phyloP scores from a whole-genome alignment of 2,888 invertebrate genomes.

The Tinea semifulvella region DNA sequence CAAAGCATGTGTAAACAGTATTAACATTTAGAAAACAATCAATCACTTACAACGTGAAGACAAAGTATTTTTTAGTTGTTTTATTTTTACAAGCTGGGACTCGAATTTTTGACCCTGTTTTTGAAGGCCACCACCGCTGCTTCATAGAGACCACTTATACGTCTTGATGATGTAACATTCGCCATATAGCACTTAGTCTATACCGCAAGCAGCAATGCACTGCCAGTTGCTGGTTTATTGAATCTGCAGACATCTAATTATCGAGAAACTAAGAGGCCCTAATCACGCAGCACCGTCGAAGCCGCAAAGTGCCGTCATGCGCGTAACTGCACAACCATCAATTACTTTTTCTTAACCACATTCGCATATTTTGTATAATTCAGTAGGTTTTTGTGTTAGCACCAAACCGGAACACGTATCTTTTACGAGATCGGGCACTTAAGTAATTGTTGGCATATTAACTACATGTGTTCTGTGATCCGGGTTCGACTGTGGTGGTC shows the following conservation, averaged over 20 bases:
- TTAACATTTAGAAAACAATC: too few relatives aligned
- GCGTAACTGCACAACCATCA: conserved; percentile 23
- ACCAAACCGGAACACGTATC: conserved; percentile 12
- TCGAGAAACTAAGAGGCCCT: conserved; percentile 6
- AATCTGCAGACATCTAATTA: conserved; percentile 7
- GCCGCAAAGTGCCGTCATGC: conserved; percentile 22
- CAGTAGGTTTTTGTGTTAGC: conserved; percentile 7
- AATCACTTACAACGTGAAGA: too few relatives aligned
- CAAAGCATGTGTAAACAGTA: too few relatives aligned
- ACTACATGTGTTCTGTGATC: neutral
- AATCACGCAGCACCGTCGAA: neutral
- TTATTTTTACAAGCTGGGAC: too few relatives aligned
- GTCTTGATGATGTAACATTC: too few relatives aligned
- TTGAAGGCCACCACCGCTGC: too few relatives aligned
- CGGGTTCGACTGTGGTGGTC: too few relatives aligned
- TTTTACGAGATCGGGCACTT: conserved; percentile 11
- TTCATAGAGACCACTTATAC: too few relatives aligned
- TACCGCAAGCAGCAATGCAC: neutral
- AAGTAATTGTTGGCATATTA: neutral
- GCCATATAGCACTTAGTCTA: too few relatives aligned
- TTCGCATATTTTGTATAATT: conserved; percentile 20
- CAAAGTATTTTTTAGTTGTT: too few relatives aligned
- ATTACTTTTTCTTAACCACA: conserved; percentile 21
- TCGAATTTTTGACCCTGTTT: too few relatives aligned
- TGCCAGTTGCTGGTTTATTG: neutral